Conservation (phyloP, 1,140 invertebrate species). For the Lethrus apterus region DNA sequence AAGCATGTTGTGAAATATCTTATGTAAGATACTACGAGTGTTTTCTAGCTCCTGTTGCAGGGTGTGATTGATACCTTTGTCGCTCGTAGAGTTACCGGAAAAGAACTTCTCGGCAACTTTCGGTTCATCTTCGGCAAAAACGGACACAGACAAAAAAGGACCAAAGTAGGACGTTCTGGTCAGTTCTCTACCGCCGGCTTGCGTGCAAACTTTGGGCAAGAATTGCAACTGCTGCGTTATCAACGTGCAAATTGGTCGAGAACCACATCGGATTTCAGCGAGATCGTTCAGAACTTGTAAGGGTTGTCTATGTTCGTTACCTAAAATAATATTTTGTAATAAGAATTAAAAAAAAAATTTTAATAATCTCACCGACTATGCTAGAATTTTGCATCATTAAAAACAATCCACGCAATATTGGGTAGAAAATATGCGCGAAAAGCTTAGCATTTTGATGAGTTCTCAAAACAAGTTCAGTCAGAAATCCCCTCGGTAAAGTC, state of each 20-base stretch:
- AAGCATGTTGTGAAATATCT: slow-evolving; percentile 76
- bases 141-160: slow-evolving; percentile 80
- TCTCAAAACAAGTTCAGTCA: slow-evolving; percentile 55
- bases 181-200: slow-evolving; percentile 72
- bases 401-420: slow-evolving; percentile 62
- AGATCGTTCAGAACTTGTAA: slow-evolving; percentile 56
- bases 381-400: slow-evolving; percentile 61
- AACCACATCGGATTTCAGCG: slow-evolving; percentile 58
- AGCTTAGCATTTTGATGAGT: slow-evolving; percentile 47
- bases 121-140: slow-evolving; percentile 89
- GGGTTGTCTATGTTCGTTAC: slow-evolving; percentile 61
- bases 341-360: no score
- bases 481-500: slow-evolving; percentile 57
- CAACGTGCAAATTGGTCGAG: slow-evolving; percentile 70
- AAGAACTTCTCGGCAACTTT: slow-evolving; percentile 65
- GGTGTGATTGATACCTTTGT: slow-evolving; percentile 54
- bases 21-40: slow-evolving; percentile 63
- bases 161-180: slow-evolving; percentile 77
- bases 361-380: no score
- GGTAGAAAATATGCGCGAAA: slow-evolving; percentile 62
- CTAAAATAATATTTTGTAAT: no score
- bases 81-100: slow-evolving; percentile 46
- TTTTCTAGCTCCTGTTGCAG: slow-evolving; percentile 66
- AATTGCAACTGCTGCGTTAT: slow-evolving; percentile 70
- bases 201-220: slow-evolving; percentile 61